A percentile compares a stretch with the other conserved stretches of the same genome.
These are phyloP conservation scores for Spea bombifrons DNA, from an alignment of 2,113 vertebrate genomes.

Conservation along the genomic window DNA sequence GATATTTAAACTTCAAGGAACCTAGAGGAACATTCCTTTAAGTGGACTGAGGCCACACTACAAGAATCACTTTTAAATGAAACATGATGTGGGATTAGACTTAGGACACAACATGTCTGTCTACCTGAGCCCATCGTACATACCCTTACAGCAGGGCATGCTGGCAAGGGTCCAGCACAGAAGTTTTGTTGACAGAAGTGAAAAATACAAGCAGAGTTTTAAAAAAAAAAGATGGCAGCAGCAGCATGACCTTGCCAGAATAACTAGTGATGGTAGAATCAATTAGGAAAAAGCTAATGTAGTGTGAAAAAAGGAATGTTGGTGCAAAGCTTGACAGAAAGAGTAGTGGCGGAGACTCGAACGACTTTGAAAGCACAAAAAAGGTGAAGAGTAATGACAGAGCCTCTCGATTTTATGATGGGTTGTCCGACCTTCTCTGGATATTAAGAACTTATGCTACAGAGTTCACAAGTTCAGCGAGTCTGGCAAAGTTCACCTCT, in stretches of 20 bases:
- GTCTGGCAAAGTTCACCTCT: background rate
- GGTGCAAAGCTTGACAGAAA: conserved; percentile 47
- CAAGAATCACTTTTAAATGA: too few species aligned
- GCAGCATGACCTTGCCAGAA: conserved; percentile 36
- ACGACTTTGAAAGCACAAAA: conserved; percentile 44
- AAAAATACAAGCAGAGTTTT: conserved; percentile 5
- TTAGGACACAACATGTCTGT: too few species aligned
- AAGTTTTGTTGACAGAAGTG: conserved; percentile 25
- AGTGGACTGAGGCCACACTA: too few species aligned
- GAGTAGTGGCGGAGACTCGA: conserved; percentile 27
- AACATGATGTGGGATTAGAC: too few species aligned
- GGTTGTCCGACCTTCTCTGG: conserved; percentile 32
- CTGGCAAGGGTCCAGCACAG: background rate
- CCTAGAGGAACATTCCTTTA: too few species aligned
- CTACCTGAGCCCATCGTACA: too few species aligned
- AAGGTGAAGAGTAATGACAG: conserved; percentile 33
- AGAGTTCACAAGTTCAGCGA: conserved; percentile 38
- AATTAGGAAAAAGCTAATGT: conserved; percentile 43
- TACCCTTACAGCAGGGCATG: background rate
- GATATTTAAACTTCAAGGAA: too few species aligned
- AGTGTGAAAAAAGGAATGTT: conserved; percentile 41
- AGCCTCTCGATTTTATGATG: conserved; percentile 13
- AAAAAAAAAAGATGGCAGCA: conserved; percentile 14
- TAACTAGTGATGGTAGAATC: conserved; percentile 34
- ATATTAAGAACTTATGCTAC: conserved; percentile 33